Evolutionary conservation across 2,888 invertebrate species (phyloP), one percentile per base, ranked within the genome.

Genomic region (Phaedon cochleariae): DNA sequence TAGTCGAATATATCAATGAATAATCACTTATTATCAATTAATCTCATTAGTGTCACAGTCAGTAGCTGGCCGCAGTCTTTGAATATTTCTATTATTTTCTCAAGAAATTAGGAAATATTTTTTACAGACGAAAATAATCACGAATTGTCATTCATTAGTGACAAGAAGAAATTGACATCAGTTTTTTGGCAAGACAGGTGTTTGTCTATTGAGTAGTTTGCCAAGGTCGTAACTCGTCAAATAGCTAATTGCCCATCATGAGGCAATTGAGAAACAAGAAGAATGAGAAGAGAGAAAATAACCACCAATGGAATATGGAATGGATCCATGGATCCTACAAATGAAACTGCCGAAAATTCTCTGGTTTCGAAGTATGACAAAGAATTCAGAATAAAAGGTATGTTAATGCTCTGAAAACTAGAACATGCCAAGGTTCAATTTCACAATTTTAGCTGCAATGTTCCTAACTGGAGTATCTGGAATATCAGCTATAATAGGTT

Each of bases 401-500:
- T 10, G 9, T 52, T 26, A 31, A 29, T 18, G n/a, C 10, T 48
- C 34, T 6, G 1, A 41, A n/a, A 10, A 41, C 6, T 41, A 41
- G 6, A 12, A 10, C 20, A 18, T n/a, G 12, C 17, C n/a, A n/a
- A n/a, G 6, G 41, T 37, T 60, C 4, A 60, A 12, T 55, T 9
- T 59, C 31, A 29, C 18, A 62, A 45, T 85, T 87, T 67, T 82
- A 93, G 93, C 90, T 78, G 89, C 88, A 53, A 83, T 90, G 67
- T 94, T 94, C 81, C 80, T 94, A 57, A 87, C 90, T 22, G 85
- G 90, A 41, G 87, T 94, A 10, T 89, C 92, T 59, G 94, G 95
- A 6, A 85, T 93, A 52, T 92, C 96, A 0, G 90, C 94, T 1
- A 78, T 95, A 9, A 86, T 91, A 74, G 96, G 96, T 5, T 97